Evolutionary conservation across 1,140 invertebrate genomes (phyloP), one percentile per base, ranked within the genome.

Genomic region (Lordiphosa stackelbergi): DNA sequence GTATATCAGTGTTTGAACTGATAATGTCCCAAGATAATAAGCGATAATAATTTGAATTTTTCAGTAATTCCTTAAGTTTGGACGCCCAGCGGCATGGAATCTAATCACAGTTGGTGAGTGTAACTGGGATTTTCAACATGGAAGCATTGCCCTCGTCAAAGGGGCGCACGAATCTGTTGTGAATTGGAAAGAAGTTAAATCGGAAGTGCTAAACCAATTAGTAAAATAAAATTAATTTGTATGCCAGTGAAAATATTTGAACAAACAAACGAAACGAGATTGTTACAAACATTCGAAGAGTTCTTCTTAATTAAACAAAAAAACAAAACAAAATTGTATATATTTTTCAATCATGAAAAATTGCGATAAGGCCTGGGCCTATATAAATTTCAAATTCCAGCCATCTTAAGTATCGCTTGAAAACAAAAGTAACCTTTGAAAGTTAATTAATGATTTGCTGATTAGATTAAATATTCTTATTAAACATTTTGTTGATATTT

Each of bases 21-120:
- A 86, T 86, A 86, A 86, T 86, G 85, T 78, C 77, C 77, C 85
- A 84, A 86, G 85, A 86, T 86, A 86, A 86, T 86, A 86, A 86
- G 85, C 85, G 85, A 86, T 86, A 86, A 86, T 86, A 86, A 86
- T 86, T 86, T 86, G 85, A 86, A 86, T 86, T 86, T 86, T 83
- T 83, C 77, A 83, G 77, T 83, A 84, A 83, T 83, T 83, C 77
- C 77, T 83, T 83, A 84, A 83, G 77, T 83, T 83, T 84, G 77
- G 69, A 70, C 73, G 73, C 61, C 42, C 79, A 77, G 65, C 61
- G 58, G 53, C 69, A 84, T 70, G 77, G 77, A 83, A 83, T 83
- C 77, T 83, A 83, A 83, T 83, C 81, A 85, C 84, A 86, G 84
- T 86, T 81, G 73, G 78, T 85, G 78, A 83, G 78, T 86, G 84